A percentile compares a stretch with the other conserved stretches of the same genome.
phyloP scores from a whole-genome alignment of 2,797 vertebrate species.

The Gymnopithys bicolor region DNA sequence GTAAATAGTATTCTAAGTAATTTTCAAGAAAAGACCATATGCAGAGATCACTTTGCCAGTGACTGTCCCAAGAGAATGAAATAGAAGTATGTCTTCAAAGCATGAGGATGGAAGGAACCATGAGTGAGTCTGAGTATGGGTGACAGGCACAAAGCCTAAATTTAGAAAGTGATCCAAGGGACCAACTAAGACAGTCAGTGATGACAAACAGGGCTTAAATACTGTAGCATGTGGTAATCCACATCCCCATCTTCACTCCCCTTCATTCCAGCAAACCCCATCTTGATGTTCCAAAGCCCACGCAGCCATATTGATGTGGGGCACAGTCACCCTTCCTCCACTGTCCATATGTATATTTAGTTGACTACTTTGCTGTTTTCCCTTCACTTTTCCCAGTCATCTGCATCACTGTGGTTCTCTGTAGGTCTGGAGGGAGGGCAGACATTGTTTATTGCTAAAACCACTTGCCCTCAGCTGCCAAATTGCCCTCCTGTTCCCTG shows the following conservation, averaged over 20 bases:
- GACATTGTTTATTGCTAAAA: not conserved
- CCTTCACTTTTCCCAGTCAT: not conserved
- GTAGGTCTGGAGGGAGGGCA: not conserved
- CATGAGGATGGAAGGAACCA: not conserved
- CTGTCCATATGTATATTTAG: accelerated
- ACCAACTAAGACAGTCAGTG: not conserved
- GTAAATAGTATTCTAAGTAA: not conserved
- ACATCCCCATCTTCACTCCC: not conserved
- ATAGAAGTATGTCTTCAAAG: not conserved
- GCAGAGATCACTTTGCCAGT: not conserved
- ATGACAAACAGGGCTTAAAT: not conserved
- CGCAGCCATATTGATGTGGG: not conserved
- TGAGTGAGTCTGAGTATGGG: not conserved
- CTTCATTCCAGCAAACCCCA: not conserved
- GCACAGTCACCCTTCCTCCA: not conserved
- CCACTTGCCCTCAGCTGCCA: not conserved
- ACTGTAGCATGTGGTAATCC: not conserved
- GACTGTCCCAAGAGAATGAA: not conserved
- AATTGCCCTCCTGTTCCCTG: not conserved
- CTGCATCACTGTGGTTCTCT: not conserved
- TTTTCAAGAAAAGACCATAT: not conserved
- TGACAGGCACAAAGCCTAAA: not conserved
- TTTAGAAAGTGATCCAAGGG: not conserved
- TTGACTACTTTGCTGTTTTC: not conserved
- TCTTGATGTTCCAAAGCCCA: not conserved